Percentiles rank a stretch among this genome's conserved stretches.
phyloP scores from a whole-genome alignment of 2,797 vertebrate species.

The Takifugu rubripes region DNA sequence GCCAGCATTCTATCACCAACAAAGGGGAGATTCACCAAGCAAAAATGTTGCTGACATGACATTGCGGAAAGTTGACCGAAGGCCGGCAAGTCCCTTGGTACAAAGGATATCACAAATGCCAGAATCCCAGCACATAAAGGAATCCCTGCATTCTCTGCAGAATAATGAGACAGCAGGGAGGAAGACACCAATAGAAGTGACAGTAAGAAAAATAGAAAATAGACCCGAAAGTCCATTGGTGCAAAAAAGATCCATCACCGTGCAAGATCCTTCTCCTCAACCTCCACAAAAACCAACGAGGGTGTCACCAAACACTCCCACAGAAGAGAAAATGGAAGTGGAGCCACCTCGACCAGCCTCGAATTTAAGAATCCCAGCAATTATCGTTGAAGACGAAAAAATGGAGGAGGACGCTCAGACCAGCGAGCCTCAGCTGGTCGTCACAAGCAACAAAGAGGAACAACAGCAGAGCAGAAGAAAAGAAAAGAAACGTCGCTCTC shows the following conservation, averaged over 20 bases:
- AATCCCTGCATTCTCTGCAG: slow-evolving; percentile 51
- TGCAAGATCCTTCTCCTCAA: slow-evolving; percentile 55
- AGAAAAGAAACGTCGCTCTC: slow-evolving; percentile 82
- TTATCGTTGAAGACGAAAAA: slow-evolving; percentile 76
- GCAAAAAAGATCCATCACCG: slow-evolving; percentile 51
- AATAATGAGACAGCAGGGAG: slow-evolving; percentile 57
- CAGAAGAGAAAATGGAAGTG: slow-evolving; percentile 75
- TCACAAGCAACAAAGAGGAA: slow-evolving; percentile 50
- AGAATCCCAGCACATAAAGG: slow-evolving; percentile 61
- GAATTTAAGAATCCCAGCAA: slow-evolving; percentile 70
- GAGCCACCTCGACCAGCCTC: slow-evolving; percentile 41
- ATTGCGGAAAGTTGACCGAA: slow-evolving; percentile 70
- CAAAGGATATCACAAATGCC: slow-evolving; percentile 72
- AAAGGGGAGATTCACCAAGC: slow-evolving; percentile 58
- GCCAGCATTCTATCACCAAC: slow-evolving; percentile 57
- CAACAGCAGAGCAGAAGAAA: slow-evolving; percentile 75
- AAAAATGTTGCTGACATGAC: slow-evolving; percentile 68
- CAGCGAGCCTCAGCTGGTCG: slow-evolving; percentile 44
- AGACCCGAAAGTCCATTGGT: slow-evolving; percentile 77
- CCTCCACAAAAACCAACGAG: slow-evolving; percentile 53
- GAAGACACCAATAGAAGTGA: slow-evolving; percentile 68
- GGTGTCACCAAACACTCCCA: slow-evolving; percentile 33
- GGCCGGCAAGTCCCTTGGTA: slow-evolving; percentile 75
- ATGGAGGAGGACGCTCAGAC: slow-evolving; percentile 56
- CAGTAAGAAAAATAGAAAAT: slow-evolving; percentile 70